These are phyloP conservation scores for Steinernema scapterisci DNA, from an alignment of 2,888 invertebrate species.

Conservation along the genomic window DNA sequence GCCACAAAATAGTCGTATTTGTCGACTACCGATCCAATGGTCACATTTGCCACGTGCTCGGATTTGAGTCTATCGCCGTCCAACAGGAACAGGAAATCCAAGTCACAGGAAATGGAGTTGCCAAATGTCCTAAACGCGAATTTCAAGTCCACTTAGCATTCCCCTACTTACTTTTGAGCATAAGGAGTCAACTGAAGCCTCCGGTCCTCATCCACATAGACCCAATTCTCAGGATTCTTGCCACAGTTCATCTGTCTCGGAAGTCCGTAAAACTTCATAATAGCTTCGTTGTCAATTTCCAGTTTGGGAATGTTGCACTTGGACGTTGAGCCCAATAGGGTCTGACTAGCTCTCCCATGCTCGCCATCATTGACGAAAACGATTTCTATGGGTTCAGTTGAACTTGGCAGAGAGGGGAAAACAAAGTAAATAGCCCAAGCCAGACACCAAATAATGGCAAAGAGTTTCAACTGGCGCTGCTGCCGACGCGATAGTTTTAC, in stretches of 20 bases:
- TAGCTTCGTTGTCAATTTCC: constrained; percentile 28
- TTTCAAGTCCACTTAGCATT: background rate
- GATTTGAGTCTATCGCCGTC: background rate
- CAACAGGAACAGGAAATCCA: background rate
- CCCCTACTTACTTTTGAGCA: background rate
- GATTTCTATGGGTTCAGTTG: too few species aligned
- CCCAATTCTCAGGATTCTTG: background rate
- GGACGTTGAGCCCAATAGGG: too few species aligned
- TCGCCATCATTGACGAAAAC: too few species aligned
- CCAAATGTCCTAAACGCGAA: background rate
- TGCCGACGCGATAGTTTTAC: too few species aligned
- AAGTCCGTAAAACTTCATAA: constrained; percentile 25
- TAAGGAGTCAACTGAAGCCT: background rate
- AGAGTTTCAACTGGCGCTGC: too few species aligned
- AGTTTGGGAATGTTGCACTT: constrained; percentile 36
- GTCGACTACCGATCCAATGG: background rate
- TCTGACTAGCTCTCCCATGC: too few species aligned
- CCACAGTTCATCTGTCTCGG: background rate
- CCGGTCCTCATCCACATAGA: background rate
- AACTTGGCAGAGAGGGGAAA: too few species aligned
- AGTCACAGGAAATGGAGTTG: background rate
- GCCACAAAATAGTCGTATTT: background rate
- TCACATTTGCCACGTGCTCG: background rate
- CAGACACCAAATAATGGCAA: too few species aligned
- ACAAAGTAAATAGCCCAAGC: too few species aligned